Evolutionary conservation across 2,888 invertebrate species (phyloP), one percentile per base, ranked within the genome.

Genomic region (Hypena proboscidalis): DNA sequence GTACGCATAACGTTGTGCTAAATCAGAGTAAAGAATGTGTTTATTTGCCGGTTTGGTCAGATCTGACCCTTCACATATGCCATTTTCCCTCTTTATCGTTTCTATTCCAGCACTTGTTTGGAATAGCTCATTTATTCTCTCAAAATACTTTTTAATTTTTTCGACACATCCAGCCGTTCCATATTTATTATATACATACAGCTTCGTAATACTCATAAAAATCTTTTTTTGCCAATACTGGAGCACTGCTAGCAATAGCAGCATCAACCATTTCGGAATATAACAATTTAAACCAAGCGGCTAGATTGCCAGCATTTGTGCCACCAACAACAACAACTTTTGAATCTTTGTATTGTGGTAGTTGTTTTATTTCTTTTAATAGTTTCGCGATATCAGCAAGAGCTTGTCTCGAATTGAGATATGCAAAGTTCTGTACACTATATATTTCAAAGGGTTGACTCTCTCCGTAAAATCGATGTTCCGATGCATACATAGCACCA

Each of bases 401-500:
- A 1, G 83, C 81, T 69, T 85, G 86, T 33, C 62, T 67, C 0
- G 81, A 68, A 53, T 72, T 81, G 10, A 86, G 64, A 55, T 70
- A 85, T 46, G 69, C 62, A n/a, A 85, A 58, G 40, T 76, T 74
- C 46, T 78, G 66, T 0, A 67, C 54, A 3, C 69, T 71, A 1
- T 59, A 65, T 9, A 72, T 57, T 6, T 73, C 32, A 7, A 82
- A 68, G 2, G 85, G 85, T 51, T 75, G 76, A 49, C 85, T 85
- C 2, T 75, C 53, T 1, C 85, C 85, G 20, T 85, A 85, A 57
- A 83, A 87, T 56, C 86, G 79, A 31, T 86, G 86, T 58, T 86
- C 87, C 4, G 77, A 59, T 8, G 72, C 43, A 45, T 68, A 83
- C 68, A 83, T 69, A 1, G 80, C 85, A 7, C 85, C 85, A 29